A percentile compares a stretch with the other conserved stretches of the same genome.
phyloP scores from a whole-genome alignment of 2,113 vertebrate species.

The Sigmodon hispidus region DNA sequence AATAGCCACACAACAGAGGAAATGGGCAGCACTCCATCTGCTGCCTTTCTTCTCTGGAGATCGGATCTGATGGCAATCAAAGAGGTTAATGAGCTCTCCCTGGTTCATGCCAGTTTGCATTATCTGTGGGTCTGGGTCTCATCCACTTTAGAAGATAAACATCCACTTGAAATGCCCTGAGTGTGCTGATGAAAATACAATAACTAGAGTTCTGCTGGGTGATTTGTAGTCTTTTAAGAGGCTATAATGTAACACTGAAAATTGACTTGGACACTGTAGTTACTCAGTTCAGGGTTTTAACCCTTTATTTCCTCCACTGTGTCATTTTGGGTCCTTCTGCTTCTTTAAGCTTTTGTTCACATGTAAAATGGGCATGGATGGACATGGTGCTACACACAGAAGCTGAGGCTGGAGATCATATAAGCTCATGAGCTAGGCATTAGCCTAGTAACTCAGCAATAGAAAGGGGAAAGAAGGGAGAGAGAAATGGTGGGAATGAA shows the following conservation, averaged over 20 bases:
- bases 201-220: not conserved
- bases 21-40: not conserved
- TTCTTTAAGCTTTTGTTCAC: not conserved
- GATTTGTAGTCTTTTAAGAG: not conserved
- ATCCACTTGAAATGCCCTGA: not conserved
- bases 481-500: not conserved
- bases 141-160: conserved; percentile 21
- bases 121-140: not conserved
- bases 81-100: not conserved
- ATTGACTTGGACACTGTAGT: not conserved
- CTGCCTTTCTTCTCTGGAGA: not conserved
- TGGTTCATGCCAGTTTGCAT: not conserved
- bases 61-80: not conserved
- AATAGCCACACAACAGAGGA: not conserved
- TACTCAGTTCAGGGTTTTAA: not conserved
- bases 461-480: not conserved
- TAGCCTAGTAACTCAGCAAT: not conserved
- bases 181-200: not conserved
- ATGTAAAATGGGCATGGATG: not conserved
- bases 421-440: not conserved
- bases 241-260: not conserved
- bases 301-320: not conserved
- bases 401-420: not conserved
- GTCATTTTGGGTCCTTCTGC: not conserved
- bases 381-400: not conserved